Evolutionary conservation across 2,113 vertebrate genomes (phyloP).

Genomic region (Conger conger): DNA sequence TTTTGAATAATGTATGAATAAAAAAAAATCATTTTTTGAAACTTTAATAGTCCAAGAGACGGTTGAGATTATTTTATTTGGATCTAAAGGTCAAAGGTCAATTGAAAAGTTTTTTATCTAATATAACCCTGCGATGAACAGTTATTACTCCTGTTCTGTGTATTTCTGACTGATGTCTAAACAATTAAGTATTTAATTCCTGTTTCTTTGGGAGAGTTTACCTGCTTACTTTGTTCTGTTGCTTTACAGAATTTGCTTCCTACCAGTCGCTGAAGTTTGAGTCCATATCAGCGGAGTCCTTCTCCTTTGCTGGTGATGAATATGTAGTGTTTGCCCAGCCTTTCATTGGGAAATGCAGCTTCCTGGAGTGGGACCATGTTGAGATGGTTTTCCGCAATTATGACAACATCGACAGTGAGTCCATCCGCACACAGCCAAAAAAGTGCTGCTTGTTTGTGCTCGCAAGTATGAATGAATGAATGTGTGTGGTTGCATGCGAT

Average conservation of each 20-base stretch:
- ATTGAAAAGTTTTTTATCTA: too few species aligned
- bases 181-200: background rate
- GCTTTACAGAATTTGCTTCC: conserved; percentile 88
- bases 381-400: conserved; percentile 94
- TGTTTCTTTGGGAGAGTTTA: background rate
- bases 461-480: too few species aligned
- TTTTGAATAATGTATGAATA: too few species aligned
- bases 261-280: conserved; percentile 94
- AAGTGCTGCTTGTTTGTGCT: too few species aligned
- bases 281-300: conserved; percentile 92
- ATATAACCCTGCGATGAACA: too few species aligned
- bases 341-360: conserved; percentile 92
- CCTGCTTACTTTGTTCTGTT: background rate
- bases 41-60: too few species aligned
- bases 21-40: too few species aligned
- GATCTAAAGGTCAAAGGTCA: too few species aligned
- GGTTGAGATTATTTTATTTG: too few species aligned
- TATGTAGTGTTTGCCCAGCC: conserved; percentile 94
- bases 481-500: background rate
- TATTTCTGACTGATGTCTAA: background rate
- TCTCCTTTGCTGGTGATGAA: conserved; percentile 85
- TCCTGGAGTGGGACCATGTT: conserved; percentile 98
- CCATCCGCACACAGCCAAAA: background rate
- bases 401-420: conserved; percentile 72
- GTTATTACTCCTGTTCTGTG: background rate